These are phyloP conservation scores for Pseudoatta argentina DNA, from an alignment of 1,140 invertebrate genomes.

Conservation along the genomic window DNA sequence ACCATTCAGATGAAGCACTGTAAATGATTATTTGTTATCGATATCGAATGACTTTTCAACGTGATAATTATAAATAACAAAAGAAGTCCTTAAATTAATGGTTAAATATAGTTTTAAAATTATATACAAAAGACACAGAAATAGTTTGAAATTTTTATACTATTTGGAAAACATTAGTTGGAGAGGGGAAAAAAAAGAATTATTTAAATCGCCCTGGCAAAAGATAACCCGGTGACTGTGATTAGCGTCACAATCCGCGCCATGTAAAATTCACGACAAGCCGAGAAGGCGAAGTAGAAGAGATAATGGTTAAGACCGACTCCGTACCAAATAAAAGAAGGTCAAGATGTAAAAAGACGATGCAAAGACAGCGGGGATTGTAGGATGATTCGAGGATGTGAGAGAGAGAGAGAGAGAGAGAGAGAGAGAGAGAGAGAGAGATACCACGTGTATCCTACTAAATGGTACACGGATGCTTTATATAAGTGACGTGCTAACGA, in stretches of 20 bases:
- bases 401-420: background rate
- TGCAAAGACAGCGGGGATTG: background rate
- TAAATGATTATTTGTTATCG: background rate
- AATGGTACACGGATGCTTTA: conserved; percentile 82
- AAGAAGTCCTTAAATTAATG: background rate
- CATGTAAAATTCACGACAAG: background rate
- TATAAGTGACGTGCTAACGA: conserved; percentile 86
- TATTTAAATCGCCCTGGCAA: background rate
- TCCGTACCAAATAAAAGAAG: background rate
- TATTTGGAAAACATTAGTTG: background rate
- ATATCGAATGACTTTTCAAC: background rate
- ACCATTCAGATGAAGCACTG: background rate
- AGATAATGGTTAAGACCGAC: background rate
- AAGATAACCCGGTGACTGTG: background rate
- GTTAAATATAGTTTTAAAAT: background rate
- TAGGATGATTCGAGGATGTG: background rate
- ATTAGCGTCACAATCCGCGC: conserved; percentile 8
- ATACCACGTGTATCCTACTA: conserved; percentile 44
- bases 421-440: background rate
- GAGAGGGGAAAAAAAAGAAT: background rate
- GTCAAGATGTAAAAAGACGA: background rate
- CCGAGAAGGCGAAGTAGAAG: background rate
- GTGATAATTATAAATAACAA: background rate
- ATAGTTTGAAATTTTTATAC: background rate
- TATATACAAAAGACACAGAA: background rate